Evolutionary conservation across 1,140 invertebrate genomes (phyloP).

Genomic region (Bombyx mori): DNA sequence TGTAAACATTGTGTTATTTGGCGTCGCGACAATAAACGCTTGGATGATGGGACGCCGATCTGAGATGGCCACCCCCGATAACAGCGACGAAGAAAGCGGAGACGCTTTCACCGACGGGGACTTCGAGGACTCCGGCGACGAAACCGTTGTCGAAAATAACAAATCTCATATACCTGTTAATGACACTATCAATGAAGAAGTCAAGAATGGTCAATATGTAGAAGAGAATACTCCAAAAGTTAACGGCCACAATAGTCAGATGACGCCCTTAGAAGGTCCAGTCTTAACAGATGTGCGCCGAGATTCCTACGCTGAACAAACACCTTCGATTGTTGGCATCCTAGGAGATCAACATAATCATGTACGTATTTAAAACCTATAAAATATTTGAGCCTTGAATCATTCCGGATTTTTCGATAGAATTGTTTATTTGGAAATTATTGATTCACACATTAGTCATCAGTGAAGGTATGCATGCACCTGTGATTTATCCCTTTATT

Average conservation of each 20-base stretch:
- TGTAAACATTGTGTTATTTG: neutral
- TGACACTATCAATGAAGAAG: conserved; percentile 47
- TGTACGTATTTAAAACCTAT: conserved; percentile 42
- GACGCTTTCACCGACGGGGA: conserved; percentile 64
- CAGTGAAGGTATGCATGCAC: conserved; percentile 3
- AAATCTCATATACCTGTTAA: conserved; percentile 36
- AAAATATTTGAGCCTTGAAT: neutral
- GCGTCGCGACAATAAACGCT: neutral
- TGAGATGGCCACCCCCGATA: conserved; percentile 43
- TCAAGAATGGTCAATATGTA: conserved; percentile 16
- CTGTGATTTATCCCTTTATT: conserved; percentile 11
- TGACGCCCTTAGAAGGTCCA: neutral
- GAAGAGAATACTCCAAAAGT: too few species aligned
- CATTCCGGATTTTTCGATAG: neutral
- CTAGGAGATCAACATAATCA: conserved; percentile 64
- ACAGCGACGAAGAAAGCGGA: conserved; percentile 57
- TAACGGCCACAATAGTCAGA: too few species aligned
- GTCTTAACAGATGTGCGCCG: conserved; percentile 22
- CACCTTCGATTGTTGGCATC: conserved; percentile 61
- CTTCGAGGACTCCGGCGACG: conserved; percentile 58
- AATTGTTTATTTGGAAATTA: neutral
- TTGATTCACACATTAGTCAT: conserved; percentile 14
- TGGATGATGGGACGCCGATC: conserved; percentile 39
- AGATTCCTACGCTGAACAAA: conserved; percentile 47
- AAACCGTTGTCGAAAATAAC: conserved; percentile 31